Percentiles rank a stretch among this genome's conserved stretches.
These are phyloP conservation scores for Lymantria dispar DNA, from an alignment of 2,888 invertebrate species.

Conservation along the genomic window DNA sequence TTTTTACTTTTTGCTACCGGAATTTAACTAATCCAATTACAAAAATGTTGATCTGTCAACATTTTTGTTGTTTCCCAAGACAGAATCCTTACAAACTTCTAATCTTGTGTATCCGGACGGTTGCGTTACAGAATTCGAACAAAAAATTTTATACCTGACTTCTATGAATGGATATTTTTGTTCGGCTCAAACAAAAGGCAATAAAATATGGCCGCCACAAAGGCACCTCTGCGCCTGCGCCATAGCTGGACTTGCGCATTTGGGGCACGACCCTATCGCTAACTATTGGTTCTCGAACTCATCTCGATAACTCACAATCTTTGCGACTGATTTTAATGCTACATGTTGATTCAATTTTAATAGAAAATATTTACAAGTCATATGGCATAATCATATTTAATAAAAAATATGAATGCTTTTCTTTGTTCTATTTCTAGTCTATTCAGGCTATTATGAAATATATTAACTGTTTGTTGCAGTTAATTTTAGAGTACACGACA, in stretches of 20 bases:
- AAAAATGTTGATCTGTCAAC: constrained; percentile 13
- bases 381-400: too few species aligned
- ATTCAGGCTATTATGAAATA: too few species aligned
- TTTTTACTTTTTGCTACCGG: too few species aligned
- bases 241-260: constrained; percentile 68
- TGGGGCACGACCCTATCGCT: constrained; percentile 22
- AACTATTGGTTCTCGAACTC: constrained; percentile 23
- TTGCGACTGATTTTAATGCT: too few species aligned
- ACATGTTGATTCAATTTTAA: too few species aligned
- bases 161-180: constrained; percentile 74
- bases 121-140: constrained; percentile 46
- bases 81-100: constrained; percentile 16
- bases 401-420: too few species aligned
- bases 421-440: too few species aligned
- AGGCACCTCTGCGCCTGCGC: constrained; percentile 74
- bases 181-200: constrained; percentile 60
- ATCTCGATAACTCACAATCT: background rate
- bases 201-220: constrained; percentile 77
- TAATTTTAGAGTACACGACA: too few species aligned
- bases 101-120: constrained; percentile 40
- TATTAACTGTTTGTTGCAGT: too few species aligned
- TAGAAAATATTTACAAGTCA: too few species aligned
- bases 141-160: constrained; percentile 72
- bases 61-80: constrained; percentile 12
- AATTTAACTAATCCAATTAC: constrained; percentile 21